A percentile compares a stretch with the other conserved stretches of the same genome.
These are phyloP conservation scores for Osmoderma eremita DNA, from an alignment of 2,888 invertebrate species.

Conservation along the genomic window DNA sequence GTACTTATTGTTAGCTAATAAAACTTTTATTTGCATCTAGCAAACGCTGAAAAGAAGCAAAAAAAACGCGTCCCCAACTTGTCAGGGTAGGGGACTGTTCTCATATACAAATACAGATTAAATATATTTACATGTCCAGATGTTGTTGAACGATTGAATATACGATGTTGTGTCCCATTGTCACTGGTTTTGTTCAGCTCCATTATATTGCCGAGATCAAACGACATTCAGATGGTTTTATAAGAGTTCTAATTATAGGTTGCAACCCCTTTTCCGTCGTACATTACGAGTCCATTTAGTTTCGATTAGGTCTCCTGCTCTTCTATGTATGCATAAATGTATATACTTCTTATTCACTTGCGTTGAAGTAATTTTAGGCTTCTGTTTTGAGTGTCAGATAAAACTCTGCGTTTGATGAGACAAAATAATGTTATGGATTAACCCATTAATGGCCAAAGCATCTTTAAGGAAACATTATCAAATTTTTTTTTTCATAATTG, in stretches of 20 bases:
- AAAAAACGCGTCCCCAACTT: conserved; percentile 25
- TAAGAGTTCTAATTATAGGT: conserved; percentile 39
- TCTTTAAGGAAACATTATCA: too few relatives aligned
- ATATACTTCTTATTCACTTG: not conserved
- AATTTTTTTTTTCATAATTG: too few relatives aligned
- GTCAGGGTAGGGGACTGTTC: conserved; percentile 18
- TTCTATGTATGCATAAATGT: not conserved
- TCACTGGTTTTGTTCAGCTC: conserved; percentile 31
- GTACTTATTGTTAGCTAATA: conserved; percentile 30
- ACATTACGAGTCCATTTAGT: conserved; percentile 10
- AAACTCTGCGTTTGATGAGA: not conserved
- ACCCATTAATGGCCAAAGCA: too few relatives aligned
- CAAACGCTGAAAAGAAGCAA: conserved; percentile 10
- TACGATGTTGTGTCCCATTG: conserved; percentile 37
- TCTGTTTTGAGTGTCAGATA: too few relatives aligned
- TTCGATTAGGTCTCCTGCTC: conserved; percentile 1
- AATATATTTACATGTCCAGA: conserved; percentile 47
- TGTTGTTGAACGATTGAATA: conserved; percentile 43
- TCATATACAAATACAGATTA: conserved; percentile 34
- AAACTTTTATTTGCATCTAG: conserved; percentile 1
- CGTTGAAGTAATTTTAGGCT: not conserved
- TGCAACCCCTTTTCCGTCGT: conserved; percentile 30
- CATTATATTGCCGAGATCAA: conserved; percentile 40
- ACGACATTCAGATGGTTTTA: conserved; percentile 39
- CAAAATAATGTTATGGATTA: not conserved